phyloP scores from a whole-genome alignment of 2,113 vertebrate genomes.

The Malurus melanocephalus region DNA sequence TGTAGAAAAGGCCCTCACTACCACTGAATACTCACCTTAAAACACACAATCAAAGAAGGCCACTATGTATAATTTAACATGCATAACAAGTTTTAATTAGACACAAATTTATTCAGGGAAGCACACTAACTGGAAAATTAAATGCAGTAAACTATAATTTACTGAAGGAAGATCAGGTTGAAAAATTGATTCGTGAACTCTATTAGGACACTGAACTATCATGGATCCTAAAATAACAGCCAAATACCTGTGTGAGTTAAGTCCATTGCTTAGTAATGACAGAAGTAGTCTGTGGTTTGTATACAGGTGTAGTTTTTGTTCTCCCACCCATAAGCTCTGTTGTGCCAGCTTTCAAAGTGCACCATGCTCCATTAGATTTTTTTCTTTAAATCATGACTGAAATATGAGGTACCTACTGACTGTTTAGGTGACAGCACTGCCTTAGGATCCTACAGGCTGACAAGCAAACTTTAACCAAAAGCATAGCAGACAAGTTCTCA shows the following conservation, averaged over 20 bases:
- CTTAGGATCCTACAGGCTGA: neutral
- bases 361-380: neutral
- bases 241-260: neutral
- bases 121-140: neutral
- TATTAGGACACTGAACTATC: neutral
- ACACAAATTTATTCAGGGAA: neutral
- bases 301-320: neutral
- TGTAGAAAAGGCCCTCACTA: neutral
- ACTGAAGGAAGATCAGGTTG: neutral
- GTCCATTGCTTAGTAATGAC: neutral
- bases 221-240: neutral
- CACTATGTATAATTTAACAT: fast-evolving
- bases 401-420: neutral
- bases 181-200: neutral
- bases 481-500: neutral
- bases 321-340: neutral
- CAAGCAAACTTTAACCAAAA: neutral
- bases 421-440: neutral
- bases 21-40: neutral
- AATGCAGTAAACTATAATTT: neutral
- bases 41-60: neutral
- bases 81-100: neutral
- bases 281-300: neutral
- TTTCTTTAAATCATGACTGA: neutral
- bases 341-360: neutral